A percentile compares a stretch with the other conserved stretches of the same genome.
Evolutionary conservation across 2,888 invertebrate species (phyloP).

Genomic region (Dorcus hopei): DNA sequence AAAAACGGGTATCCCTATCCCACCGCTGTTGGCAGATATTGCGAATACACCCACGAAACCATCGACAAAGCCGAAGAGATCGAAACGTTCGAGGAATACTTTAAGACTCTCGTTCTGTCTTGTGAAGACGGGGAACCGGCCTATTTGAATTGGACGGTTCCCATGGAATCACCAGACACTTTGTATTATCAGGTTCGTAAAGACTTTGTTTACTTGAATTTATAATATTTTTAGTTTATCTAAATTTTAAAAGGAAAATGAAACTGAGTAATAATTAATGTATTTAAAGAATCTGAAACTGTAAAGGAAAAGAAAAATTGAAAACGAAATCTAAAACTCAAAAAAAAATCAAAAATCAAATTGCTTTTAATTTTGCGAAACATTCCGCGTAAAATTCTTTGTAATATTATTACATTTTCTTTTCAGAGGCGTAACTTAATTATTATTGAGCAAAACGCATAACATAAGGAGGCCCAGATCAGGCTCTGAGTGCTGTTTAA

Average conservation of each 20-base stretch:
- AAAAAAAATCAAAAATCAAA: no score
- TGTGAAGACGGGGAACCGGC: slow-evolving; percentile 77
- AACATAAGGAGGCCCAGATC: no score
- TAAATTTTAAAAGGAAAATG: not conserved
- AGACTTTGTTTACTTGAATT: not conserved
- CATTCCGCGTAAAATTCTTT: no score
- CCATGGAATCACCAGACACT: slow-evolving; percentile 75
- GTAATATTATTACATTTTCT: no score
- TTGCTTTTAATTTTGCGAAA: no score
- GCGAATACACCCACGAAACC: slow-evolving; percentile 81
- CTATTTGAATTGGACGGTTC: slow-evolving; percentile 80
- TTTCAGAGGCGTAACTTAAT: no score
- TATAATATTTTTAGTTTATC: not conserved
- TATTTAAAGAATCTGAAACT: no score
- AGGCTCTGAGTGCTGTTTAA: no score
- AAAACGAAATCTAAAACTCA: no score
- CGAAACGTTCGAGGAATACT: slow-evolving; percentile 74
- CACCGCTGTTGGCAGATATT: slow-evolving; percentile 79
- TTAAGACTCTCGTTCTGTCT: slow-evolving; percentile 69
- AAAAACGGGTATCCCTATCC: slow-evolving; percentile 75
- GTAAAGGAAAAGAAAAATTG: no score
- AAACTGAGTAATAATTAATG: no score
- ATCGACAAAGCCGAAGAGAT: slow-evolving; percentile 69
- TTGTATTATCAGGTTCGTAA: slow-evolving; percentile 81
- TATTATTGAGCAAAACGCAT: no score